phyloP scores from a whole-genome alignment of 1,140 invertebrate genomes.

The Drosophila chauvacae region DNA sequence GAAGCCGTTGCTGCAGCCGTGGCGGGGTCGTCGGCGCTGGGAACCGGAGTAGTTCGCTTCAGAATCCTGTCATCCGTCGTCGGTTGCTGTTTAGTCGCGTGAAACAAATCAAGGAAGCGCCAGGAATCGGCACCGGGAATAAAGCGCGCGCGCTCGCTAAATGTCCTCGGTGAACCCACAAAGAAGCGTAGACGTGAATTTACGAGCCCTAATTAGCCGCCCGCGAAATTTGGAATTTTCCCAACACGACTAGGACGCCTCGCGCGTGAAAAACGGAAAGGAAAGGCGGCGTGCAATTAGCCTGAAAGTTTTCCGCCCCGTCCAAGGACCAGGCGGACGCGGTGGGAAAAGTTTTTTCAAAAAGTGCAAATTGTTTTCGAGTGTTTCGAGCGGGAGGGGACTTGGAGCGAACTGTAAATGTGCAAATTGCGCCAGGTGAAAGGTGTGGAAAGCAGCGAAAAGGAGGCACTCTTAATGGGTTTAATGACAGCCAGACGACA shows the following conservation, averaged over 20 bases:
- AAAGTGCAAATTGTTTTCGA: conserved; percentile 69
- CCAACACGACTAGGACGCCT: background rate
- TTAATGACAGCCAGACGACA: conserved; percentile 35
- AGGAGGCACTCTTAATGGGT: conserved; percentile 17
- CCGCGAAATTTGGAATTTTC: conserved; percentile 17
- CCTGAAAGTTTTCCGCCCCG: conserved; percentile 31
- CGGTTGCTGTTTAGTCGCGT: conserved; percentile 78
- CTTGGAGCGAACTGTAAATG: conserved; percentile 45
- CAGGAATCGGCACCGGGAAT: conserved; percentile 49
- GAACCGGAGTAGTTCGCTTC: conserved; percentile 45
- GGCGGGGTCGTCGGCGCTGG: conserved; percentile 40
- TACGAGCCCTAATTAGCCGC: conserved; percentile 72
- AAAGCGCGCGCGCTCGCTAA: conserved; percentile 22
- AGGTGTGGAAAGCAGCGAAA: conserved; percentile 27
- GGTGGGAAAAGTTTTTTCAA: conserved; percentile 1
- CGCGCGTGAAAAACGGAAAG: conserved; percentile 27
- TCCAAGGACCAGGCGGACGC: background rate
- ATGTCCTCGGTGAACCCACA: conserved; percentile 39
- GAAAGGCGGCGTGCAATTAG: conserved; percentile 39
- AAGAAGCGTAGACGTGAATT: conserved; percentile 60
- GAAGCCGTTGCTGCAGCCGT: conserved; percentile 8
- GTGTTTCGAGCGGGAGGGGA: conserved; percentile 38
- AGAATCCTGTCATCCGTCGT: conserved; percentile 56
- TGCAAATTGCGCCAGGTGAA: conserved; percentile 45
- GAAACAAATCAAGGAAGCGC: conserved; percentile 70